Evolutionary conservation across 2,888 invertebrate genomes (phyloP).

Genomic region (Eupeodes latifasciatus): DNA sequence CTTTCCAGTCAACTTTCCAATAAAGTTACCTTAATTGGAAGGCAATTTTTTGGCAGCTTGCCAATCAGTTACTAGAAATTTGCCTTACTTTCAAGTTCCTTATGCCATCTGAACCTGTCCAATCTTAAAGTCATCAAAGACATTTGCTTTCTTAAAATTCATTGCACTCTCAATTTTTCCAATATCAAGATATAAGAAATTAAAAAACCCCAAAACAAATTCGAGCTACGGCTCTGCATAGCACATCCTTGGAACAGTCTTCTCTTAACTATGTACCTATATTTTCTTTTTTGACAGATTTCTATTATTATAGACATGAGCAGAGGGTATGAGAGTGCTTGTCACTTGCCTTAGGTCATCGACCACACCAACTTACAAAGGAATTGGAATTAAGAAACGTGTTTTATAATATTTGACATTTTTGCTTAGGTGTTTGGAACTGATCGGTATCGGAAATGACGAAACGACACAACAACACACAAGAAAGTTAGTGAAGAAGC

Average conservation of each 20-base stretch:
- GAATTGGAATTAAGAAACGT: neutral
- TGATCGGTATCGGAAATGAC: slow-evolving; percentile 59
- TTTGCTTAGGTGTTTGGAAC: slow-evolving; percentile 41
- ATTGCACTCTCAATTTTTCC: too few species aligned
- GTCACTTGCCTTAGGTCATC: slow-evolving; percentile 14
- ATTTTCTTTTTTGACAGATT: slow-evolving; percentile 29
- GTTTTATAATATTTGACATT: slow-evolving; percentile 44
- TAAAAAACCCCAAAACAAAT: neutral
- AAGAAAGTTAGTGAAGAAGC: slow-evolving; percentile 42
- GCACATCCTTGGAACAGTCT: neutral
- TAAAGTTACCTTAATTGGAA: too few species aligned
- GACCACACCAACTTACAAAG: neutral
- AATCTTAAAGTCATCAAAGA: too few species aligned
- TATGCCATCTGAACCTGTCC: too few species aligned
- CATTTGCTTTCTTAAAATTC: too few species aligned
- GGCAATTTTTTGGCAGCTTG: too few species aligned
- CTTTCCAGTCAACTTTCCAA: too few species aligned
- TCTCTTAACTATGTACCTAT: neutral
- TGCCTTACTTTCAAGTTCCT: too few species aligned
- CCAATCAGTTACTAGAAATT: too few species aligned
- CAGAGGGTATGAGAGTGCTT: slow-evolving; percentile 6
- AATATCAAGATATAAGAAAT: too few species aligned
- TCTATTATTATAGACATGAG: neutral
- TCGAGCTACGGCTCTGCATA: neutral
- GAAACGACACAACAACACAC: slow-evolving; percentile 40